Evolutionary conservation across 2,888 invertebrate species (phyloP).

Genomic region (Aleiodes alternator): DNA sequence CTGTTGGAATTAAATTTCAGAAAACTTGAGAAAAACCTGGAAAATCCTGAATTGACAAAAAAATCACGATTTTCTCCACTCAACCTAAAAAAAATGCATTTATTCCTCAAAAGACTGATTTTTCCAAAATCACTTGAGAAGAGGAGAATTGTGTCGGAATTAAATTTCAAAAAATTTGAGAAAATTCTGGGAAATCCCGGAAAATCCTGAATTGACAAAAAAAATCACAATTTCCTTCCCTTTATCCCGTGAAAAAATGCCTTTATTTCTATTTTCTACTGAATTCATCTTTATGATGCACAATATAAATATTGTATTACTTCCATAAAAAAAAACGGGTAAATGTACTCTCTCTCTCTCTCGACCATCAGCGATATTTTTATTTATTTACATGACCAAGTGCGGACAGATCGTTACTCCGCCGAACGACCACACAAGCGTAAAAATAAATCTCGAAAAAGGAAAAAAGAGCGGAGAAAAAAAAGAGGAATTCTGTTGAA

Average conservation of each 20-base stretch:
- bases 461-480: slow-evolving; percentile 9
- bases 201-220: no score
- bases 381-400: slow-evolving; percentile 15
- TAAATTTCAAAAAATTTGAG: no score
- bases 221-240: neutral
- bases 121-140: no score
- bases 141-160: no score
- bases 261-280: slow-evolving; percentile 3
- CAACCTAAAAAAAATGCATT: no score
- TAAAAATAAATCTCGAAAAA: neutral
- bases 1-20: no score
- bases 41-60: no score
- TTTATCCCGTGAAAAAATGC: neutral
- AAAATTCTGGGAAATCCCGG: no score
- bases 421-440: neutral
- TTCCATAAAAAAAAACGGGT: neutral
- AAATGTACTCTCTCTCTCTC: slow-evolving; percentile 1
- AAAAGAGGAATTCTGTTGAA: neutral
- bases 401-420: slow-evolving; percentile 12
- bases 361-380: neutral
- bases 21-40: no score
- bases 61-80: no score
- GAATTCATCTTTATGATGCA: slow-evolving; percentile 9
- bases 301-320: neutral
- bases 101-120: no score